Conservation (phyloP, 2,113 vertebrate genomes). For the Mormoops blainvillei region DNA sequence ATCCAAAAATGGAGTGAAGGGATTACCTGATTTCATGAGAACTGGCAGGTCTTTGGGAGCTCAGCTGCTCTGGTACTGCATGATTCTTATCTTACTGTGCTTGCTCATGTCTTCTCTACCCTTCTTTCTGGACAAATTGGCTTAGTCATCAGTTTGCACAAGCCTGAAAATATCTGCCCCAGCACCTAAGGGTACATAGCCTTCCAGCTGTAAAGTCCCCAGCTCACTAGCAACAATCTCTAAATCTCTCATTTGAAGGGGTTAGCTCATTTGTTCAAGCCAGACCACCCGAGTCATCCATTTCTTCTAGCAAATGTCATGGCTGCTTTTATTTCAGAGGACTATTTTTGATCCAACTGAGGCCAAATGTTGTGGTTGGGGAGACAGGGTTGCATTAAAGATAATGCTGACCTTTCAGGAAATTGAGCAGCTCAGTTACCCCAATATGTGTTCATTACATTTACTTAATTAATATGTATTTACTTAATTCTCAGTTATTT, state of each 20-base stretch:
- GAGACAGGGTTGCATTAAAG: background rate
- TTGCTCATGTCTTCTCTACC: background rate
- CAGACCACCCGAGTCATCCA: background rate
- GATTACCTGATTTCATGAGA: background rate
- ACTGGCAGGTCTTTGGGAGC: background rate
- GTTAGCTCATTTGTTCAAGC: background rate
- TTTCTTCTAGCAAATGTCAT: background rate
- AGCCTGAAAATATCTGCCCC: background rate
- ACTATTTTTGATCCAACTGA: background rate
- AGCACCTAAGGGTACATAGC: background rate
- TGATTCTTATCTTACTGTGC: background rate
- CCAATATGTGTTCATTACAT: background rate
- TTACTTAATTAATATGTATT: background rate
- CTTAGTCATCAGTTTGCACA: background rate
- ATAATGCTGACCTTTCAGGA: background rate
- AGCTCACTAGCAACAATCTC: background rate
- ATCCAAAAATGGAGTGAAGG: background rate
- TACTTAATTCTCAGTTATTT: background rate
- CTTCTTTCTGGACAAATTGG: background rate
- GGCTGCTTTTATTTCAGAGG: background rate
- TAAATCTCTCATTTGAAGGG: background rate
- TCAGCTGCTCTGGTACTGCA: background rate
- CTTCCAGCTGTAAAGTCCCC: background rate
- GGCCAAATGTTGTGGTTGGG: background rate
- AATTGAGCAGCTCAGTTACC: background rate